Evolutionary conservation across 2,888 invertebrate genomes (phyloP), one percentile per base, ranked within the genome.

Genomic region (Metellina segmentata): DNA sequence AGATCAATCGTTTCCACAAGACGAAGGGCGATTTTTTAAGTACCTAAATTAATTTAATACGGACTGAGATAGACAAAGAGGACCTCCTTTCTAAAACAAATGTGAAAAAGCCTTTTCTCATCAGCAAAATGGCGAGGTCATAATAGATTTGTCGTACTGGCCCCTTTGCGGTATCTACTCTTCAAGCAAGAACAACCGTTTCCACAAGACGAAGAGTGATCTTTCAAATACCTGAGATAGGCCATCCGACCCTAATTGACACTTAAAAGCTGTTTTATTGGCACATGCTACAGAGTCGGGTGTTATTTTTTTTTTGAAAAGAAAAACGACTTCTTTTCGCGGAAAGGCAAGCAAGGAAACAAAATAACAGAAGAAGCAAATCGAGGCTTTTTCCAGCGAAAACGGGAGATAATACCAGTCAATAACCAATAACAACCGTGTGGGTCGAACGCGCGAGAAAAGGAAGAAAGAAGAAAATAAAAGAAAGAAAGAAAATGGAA

Each of bases 371-470:
- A 82, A 82, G 70, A 82, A n/a, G 61, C 79, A 79, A 51, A 61
- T 72, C 71, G 82, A 49, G 77, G 77, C n/a, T n/a, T 51, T 51
- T 8, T 51, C 77, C 34, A 34, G 34, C 34, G 34, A 34, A 34
- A 34, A 34, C 34, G 34, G 34, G 82, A 82, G 82, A 82, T 82
- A 82, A 82, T 82, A 72, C 72, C 48, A 51, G 72, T 70, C 82
- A 82, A 72, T 72, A 52, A 34, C 82, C 82, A 82, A 82, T 82
- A 82, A 82, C 82, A 82, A 71, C 72, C 70, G 34, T 34, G 34
- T 34, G 34, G 34, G 34, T 34, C 34, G 34, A 4, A 4, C 34
- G 34, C 34, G 34, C 61, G 51, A 78, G 78, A 49, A 78, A n/a
- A 19, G 52, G 77, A 52, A 78, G 78, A 78, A 78, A 48, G 48